Base-by-base conservation (phyloP, 37 sponge, comb jelly and placozoan genomes). In the Dysidea cf. avara region DNA sequence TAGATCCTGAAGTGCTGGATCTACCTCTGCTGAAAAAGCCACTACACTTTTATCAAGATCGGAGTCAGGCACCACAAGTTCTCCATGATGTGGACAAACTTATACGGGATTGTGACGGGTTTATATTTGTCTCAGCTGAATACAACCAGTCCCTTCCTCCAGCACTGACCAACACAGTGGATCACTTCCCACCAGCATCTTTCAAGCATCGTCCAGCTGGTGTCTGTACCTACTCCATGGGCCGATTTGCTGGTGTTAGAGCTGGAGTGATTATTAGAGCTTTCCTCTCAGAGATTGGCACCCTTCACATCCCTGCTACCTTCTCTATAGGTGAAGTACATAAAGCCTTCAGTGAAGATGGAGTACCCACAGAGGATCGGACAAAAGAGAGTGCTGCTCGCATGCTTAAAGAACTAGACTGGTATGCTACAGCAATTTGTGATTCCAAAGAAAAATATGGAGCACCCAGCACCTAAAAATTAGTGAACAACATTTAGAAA, bases 101-200 rank as follows among this genome's bases (percentile, higher is more conserved):
- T 68, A 79, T 96, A 28, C 73, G 25, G 37, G 81, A 53, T 11
- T 83, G 88, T 26, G 96, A 96, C 74, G 93, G 77, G 1, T 85
- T 66, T 66, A 61, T 96, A 0, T 31, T 89, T 21, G 55, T 92
- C 24, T 63, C 90, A 14, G 89, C 86, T 6, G 96, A 96, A 54
- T 96, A 96, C 96, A 96, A 96, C 74, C 86, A 85, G 71, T 30
- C 76, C 64, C 64, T 96, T 14, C 93, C 93, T 5, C 96, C 96
- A 11, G 96, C 93, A 17, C 93, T 96, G 32, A 80, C 88, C 74
- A 96, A 96, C 76, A 48, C 89, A 49, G 78, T 96, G 55, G 96
- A 92, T 69, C 87, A 96, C 68, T 96, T 96, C 71, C 83, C 88
- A 37, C 52, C 59, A 28, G 21, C 82, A 29, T 78, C 84, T 2